These are phyloP conservation scores for Heterocephalus glaber DNA, from an alignment of 2,113 vertebrate genomes.

Conservation along the genomic window DNA sequence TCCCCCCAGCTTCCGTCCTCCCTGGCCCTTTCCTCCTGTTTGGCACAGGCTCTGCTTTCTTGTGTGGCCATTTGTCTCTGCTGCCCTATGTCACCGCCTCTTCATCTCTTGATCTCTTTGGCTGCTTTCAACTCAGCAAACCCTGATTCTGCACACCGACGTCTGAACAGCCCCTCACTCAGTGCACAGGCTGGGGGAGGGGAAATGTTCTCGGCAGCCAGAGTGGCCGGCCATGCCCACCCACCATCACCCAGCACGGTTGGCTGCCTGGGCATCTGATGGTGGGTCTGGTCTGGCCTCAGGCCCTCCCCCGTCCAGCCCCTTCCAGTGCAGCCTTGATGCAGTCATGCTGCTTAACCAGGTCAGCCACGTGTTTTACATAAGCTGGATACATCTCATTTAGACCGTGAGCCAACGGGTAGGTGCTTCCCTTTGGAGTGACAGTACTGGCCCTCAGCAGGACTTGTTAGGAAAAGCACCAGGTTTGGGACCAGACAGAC, in stretches of 20 bases:
- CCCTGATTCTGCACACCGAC: not conserved
- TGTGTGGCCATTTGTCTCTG: not conserved
- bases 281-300: not conserved
- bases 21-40: accelerated
- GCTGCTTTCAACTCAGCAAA: not conserved
- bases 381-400: not conserved
- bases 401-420: accelerated
- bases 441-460: accelerated
- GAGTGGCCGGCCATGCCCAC: not conserved
- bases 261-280: not conserved
- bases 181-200: not conserved
- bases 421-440: not conserved
- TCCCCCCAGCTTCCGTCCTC: not conserved
- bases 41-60: not conserved
- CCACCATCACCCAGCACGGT: accelerated
- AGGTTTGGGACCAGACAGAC: not conserved
- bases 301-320: not conserved
- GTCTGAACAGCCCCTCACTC: not conserved
- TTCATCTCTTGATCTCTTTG: not conserved
- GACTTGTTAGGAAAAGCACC: not conserved
- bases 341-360: not conserved
- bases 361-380: not conserved
- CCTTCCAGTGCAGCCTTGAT: not conserved
- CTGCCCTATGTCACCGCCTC: not conserved
- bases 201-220: accelerated